Evolutionary conservation across 2,797 vertebrate genomes (phyloP).

Genomic region (Sebastes taczanowskii): DNA sequence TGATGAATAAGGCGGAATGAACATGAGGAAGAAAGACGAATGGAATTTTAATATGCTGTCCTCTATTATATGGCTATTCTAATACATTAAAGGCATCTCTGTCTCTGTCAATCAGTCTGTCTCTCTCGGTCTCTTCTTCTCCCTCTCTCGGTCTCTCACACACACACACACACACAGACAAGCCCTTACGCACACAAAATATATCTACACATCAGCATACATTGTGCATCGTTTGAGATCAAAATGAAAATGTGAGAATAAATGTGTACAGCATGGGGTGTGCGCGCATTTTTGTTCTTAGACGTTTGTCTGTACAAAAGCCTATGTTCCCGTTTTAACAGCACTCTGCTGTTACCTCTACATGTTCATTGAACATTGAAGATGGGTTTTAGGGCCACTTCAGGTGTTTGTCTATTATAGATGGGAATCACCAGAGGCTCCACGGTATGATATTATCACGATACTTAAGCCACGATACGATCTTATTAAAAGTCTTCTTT

Average conservation of each 20-base stretch:
- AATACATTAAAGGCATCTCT: slow-evolving; percentile 68
- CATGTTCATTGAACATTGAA: slow-evolving; percentile 43
- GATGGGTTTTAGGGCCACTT: slow-evolving; percentile 19
- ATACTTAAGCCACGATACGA: too few relatives aligned
- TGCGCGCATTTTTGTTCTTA: not conserved
- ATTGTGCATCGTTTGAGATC: not conserved
- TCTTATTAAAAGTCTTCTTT: too few relatives aligned
- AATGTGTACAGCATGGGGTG: not conserved
- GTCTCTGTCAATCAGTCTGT: slow-evolving; percentile 49
- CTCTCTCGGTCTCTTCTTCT: not conserved
- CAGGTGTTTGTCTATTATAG: not conserved
- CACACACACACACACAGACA: not conserved
- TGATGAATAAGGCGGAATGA: slow-evolving; percentile 85
- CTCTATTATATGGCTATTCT: slow-evolving; percentile 57
- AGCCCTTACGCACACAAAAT: not conserved
- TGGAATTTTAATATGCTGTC: slow-evolving; percentile 84
- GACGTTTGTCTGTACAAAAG: not conserved
- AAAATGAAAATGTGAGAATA: slow-evolving; percentile 29
- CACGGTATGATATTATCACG: too few relatives aligned
- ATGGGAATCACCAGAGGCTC: too few relatives aligned
- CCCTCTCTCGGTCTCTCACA: not conserved
- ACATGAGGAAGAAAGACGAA: slow-evolving; percentile 72
- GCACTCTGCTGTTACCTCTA: slow-evolving; percentile 31
- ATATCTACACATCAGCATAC: not conserved
- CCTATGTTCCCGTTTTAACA: slow-evolving; percentile 8